A percentile compares a stretch with the other conserved stretches of the same genome.
Conservation (phyloP, 37 sponge, comb jelly and placozoan genomes). For the Corticium candelabrum region DNA sequence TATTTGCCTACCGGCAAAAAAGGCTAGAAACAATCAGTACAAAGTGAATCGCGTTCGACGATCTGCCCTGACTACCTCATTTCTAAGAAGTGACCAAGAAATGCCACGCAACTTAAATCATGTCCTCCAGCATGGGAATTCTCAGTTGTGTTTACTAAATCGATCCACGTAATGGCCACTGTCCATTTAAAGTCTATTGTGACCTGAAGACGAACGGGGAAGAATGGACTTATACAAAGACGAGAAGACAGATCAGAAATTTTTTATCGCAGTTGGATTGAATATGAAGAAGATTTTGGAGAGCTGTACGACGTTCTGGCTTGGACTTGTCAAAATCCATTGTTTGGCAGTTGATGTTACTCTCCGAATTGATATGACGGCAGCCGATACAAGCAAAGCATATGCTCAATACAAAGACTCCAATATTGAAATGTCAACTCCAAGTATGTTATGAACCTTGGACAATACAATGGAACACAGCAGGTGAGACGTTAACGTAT, state of each 20-base stretch:
- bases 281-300: not conserved
- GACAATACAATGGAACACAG: not conserved
- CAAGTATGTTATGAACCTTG: not conserved
- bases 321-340: not conserved
- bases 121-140: no score
- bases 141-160: no score
- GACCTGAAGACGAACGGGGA: not conserved
- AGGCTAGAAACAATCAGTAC: no score
- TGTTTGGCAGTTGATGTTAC: no score
- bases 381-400: not conserved
- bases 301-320: not conserved
- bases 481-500: not conserved
- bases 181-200: not conserved
- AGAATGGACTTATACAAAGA: not conserved
- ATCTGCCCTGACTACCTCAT: no score
- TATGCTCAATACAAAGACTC: not conserved
- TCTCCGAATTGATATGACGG: not conserved
- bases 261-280: not conserved
- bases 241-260: not conserved
- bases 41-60: no score
- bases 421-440: not conserved
- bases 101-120: no score
- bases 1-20: no score
- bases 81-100: no score
- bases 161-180: no score